Conservation (phyloP, 2,113 vertebrate genomes). For the Odobenus rosmarus region DNA sequence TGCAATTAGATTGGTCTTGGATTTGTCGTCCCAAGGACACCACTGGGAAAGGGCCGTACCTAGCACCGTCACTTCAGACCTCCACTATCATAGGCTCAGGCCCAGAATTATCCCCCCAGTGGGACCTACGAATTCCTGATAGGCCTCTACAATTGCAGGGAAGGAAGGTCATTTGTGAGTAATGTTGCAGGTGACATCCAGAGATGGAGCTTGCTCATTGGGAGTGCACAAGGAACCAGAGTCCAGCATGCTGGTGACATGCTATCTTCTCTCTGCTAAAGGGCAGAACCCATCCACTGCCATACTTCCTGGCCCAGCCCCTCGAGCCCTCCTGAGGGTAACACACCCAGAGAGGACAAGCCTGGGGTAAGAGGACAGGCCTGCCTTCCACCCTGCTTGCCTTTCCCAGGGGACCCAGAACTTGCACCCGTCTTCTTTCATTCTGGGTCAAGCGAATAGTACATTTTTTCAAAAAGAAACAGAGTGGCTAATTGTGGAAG, state of each 20-base stretch:
- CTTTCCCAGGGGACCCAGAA: not conserved
- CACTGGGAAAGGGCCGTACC: not conserved
- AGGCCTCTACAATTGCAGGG: not conserved
- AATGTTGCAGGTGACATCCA: not conserved
- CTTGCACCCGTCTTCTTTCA: not conserved
- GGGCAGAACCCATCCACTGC: not conserved
- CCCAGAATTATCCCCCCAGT: not conserved
- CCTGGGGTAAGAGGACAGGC: not conserved
- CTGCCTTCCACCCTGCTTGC: not conserved
- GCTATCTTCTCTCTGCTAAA: not conserved
- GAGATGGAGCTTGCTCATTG: not conserved
- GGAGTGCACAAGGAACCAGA: rapidly evolving
- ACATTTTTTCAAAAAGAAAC: not conserved
- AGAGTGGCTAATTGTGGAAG: not conserved
- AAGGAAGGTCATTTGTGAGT: not conserved
- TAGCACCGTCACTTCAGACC: not conserved
- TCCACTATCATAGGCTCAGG: not conserved
- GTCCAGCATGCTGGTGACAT: not conserved
- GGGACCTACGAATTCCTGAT: not conserved
- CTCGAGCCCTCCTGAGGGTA: not conserved
- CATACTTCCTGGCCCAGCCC: not conserved
- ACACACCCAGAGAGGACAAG: not conserved
- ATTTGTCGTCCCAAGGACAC: not conserved
- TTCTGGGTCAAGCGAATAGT: not conserved
- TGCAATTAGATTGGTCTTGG: not conserved